Conservation (phyloP, 1,140 invertebrate species). For the Drosophila parabipectinata region DNA sequence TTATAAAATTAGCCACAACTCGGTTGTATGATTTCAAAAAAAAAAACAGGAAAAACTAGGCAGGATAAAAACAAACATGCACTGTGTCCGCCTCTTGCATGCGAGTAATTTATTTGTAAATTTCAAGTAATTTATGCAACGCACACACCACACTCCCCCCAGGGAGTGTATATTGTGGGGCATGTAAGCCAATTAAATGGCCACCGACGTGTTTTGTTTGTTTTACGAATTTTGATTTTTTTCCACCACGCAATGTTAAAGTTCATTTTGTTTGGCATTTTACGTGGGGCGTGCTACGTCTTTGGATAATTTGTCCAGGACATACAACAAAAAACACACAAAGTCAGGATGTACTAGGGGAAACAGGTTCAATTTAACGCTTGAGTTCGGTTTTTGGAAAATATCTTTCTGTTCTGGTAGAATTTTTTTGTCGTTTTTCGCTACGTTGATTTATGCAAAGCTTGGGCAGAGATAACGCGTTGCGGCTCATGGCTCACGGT, state of each 20-base stretch:
- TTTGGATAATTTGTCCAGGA: constrained; percentile 63
- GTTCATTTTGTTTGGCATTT: constrained; percentile 69
- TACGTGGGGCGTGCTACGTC: constrained; percentile 33
- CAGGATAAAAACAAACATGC: constrained; percentile 12
- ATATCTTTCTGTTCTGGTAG: constrained; percentile 22
- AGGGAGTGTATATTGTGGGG: constrained; percentile 17
- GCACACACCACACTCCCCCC: constrained; percentile 42
- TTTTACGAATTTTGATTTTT: constrained; percentile 64
- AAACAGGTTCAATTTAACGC: constrained; percentile 69
- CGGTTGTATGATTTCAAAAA: not conserved
- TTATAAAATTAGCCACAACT: constrained; percentile 32
- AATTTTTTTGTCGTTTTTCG: constrained; percentile 31
- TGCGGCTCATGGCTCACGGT: constrained; percentile 53
- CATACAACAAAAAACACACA: constrained; percentile 15
- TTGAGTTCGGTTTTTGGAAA: constrained; percentile 68
- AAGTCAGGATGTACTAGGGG: not conserved
- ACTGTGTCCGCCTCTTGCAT: constrained; percentile 53
- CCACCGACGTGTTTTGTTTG: constrained; percentile 70
- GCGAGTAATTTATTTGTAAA: constrained; percentile 78
- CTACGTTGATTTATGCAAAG: constrained; percentile 78
- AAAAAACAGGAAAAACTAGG: not conserved
- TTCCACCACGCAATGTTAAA: constrained; percentile 54
- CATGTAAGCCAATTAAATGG: constrained; percentile 75
- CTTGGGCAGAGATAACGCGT: constrained; percentile 70
- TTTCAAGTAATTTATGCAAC: constrained; percentile 70